Evolutionary conservation across 2,113 vertebrate genomes (phyloP).

Genomic region (Brachionichthys hirsutus): DNA sequence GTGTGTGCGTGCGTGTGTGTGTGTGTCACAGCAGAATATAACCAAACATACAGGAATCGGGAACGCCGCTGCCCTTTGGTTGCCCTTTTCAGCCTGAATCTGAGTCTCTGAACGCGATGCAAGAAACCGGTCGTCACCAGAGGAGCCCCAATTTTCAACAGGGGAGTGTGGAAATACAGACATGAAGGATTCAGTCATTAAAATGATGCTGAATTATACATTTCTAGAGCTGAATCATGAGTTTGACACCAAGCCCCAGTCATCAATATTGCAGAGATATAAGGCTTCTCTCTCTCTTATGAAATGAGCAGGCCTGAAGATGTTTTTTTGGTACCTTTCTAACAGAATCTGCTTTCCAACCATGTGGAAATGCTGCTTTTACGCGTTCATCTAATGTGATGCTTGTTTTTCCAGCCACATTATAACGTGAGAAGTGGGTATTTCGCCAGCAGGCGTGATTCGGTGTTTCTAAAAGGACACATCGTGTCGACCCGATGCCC

Average conservation of each 20-base stretch:
- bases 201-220: conserved; percentile 14
- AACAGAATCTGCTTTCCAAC: too few relatives aligned
- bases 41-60: background rate
- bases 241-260: conserved; percentile 1
- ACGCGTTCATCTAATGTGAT: conserved; percentile 18
- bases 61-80: conserved; percentile 35
- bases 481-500: conserved; percentile 15
- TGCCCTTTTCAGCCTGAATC: conserved; percentile 40
- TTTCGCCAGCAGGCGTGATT: conserved; percentile 14
- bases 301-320: too few relatives aligned
- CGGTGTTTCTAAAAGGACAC: conserved; percentile 21
- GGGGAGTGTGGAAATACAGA: background rate
- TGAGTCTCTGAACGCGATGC: background rate
- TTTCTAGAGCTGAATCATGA: too few relatives aligned
- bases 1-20: too few relatives aligned
- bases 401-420: conserved; percentile 29
- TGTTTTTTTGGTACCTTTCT: too few relatives aligned
- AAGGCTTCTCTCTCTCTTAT: background rate
- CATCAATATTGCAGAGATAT: background rate
- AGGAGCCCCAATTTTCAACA: background rate
- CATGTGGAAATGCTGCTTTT: background rate
- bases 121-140: background rate
- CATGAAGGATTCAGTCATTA: conserved; percentile 42
- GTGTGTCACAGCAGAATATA: background rate
- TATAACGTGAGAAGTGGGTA: conserved; percentile 21